Percentiles rank a stretch among this genome's conserved stretches.
Evolutionary conservation across 2,888 invertebrate species (phyloP).

Genomic region (Amphipyra berbera): DNA sequence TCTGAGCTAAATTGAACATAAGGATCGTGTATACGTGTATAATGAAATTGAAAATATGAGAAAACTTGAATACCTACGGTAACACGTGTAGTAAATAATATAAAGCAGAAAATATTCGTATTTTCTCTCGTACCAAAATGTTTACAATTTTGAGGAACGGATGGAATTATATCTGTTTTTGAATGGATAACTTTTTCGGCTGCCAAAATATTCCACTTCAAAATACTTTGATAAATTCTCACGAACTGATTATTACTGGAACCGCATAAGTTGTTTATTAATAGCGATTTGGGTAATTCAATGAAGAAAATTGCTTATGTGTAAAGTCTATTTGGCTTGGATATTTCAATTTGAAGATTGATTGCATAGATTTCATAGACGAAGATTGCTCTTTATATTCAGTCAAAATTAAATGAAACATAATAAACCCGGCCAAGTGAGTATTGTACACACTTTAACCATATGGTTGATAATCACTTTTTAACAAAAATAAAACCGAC

Average conservation of each 20-base stretch:
- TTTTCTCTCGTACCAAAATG: slow-evolving; percentile 15
- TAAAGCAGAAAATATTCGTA: slow-evolving; percentile 20
- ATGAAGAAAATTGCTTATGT: slow-evolving; percentile 13
- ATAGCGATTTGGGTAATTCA: slow-evolving; percentile 19
- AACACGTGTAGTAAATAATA: slow-evolving; percentile 22
- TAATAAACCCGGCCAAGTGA: too few species aligned
- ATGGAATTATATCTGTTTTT: slow-evolving; percentile 19
- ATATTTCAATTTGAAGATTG: slow-evolving; percentile 56
- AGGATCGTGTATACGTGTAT: slow-evolving; percentile 27
- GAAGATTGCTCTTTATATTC: background rate
- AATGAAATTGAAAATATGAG: slow-evolving; percentile 21
- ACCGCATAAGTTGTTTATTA: slow-evolving; percentile 14
- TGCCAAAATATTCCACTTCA: slow-evolving; percentile 10
- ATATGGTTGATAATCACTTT: too few species aligned
- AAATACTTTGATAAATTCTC: slow-evolving; percentile 7
- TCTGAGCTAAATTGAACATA: slow-evolving; percentile 47
- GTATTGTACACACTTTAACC: too few species aligned
- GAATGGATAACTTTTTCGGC: slow-evolving; percentile 15
- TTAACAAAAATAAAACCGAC: too few species aligned
- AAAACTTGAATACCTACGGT: slow-evolving; percentile 10
- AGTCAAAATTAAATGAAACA: background rate
- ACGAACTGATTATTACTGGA: slow-evolving; percentile 16
- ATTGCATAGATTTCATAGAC: slow-evolving; percentile 33
- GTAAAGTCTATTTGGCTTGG: too few species aligned
- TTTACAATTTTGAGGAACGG: slow-evolving; percentile 14